Evolutionary conservation across 2,113 vertebrate species (phyloP).

Genomic region (Corvus cornix): DNA sequence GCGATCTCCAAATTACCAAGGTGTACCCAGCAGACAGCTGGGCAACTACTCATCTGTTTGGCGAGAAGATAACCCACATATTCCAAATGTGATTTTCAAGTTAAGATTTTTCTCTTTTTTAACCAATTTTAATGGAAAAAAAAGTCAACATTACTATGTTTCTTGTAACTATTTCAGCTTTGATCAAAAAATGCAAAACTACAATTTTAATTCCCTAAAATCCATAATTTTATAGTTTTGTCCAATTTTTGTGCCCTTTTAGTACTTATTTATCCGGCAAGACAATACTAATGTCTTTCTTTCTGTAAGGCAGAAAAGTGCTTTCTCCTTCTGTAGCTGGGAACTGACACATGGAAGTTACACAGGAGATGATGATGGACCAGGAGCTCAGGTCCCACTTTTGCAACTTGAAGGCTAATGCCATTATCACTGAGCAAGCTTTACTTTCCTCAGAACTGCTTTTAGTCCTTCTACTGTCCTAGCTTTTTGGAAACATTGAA

Average conservation of each 20-base stretch:
- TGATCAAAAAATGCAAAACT: background rate
- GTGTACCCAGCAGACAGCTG: background rate
- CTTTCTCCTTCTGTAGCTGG: background rate
- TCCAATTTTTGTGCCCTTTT: background rate
- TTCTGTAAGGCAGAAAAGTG: background rate
- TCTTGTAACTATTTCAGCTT: background rate
- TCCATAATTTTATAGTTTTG: background rate
- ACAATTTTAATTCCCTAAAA: background rate
- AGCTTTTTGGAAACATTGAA: background rate
- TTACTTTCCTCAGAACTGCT: background rate
- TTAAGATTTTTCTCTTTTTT: background rate
- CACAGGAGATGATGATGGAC: background rate
- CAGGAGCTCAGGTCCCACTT: background rate
- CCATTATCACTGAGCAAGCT: background rate
- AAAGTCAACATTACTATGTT: background rate
- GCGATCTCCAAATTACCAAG: background rate
- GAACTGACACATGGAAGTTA: background rate
- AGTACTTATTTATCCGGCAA: background rate
- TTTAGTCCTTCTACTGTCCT: background rate
- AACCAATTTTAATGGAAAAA: background rate
- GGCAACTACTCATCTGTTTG: background rate
- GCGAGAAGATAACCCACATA: background rate
- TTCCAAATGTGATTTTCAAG: background rate
- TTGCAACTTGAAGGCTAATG: background rate
- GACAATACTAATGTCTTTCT: background rate